Conservation (phyloP, 2,113 vertebrate genomes). For the rat (Rattus norvegicus) region GRCr8 NC_086020.1:164277501-164278000, state of each 20-base stretch:
- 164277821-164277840: not conserved
- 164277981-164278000: not conserved
- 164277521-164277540: fast-evolving
- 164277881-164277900: not conserved
- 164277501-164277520: too few relatives aligned
- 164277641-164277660: not conserved
- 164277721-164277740: not conserved
- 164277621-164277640: not conserved
- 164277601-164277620: not conserved
- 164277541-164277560: not conserved
- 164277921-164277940: not conserved
- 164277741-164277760: not conserved
- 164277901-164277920: not conserved
- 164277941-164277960: not conserved
- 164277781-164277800: not conserved
- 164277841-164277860: not conserved
- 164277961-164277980: too few relatives aligned
- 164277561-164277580: not conserved
- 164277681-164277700: not conserved
- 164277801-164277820: not conserved
- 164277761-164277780: not conserved
- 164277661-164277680: not conserved
- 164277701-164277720: not conserved
- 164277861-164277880: not conserved
- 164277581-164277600: not conserved